Conservation (phyloP, 2,797 vertebrate genomes). For the Halcyon badia region DNA sequence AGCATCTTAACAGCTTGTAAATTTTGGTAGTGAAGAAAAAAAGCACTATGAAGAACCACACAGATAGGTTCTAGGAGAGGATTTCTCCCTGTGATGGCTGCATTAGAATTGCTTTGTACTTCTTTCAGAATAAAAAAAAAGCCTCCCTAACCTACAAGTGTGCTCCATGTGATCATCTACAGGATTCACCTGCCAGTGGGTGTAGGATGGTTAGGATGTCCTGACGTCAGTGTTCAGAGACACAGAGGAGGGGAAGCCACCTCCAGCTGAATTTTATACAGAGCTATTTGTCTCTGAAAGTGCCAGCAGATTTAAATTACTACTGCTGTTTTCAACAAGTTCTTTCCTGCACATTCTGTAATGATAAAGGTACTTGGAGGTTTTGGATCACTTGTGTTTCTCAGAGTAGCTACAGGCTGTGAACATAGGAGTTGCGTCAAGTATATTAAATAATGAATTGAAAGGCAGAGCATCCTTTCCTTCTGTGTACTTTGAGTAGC, state of each 20-base stretch:
- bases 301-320: constrained; percentile 35
- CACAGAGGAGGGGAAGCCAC: background rate
- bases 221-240: background rate
- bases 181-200: background rate
- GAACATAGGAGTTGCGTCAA: constrained; percentile 55
- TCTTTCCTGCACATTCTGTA: constrained; percentile 19
- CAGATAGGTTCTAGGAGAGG: background rate
- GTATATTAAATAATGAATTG: constrained; percentile 46
- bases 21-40: background rate
- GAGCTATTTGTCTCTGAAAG: background rate
- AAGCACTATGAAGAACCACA: background rate
- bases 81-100: background rate
- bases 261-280: constrained; percentile 12
- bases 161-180: rapidly evolving
- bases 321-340: constrained; percentile 33
- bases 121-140: background rate
- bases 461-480: constrained; percentile 22
- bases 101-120: background rate
- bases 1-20: background rate
- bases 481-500: background rate
- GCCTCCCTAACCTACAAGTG: background rate
- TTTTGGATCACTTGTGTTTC: constrained; percentile 36
- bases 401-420: constrained; percentile 31
- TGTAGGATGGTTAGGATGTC: background rate
- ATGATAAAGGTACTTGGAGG: constrained; percentile 29